These are phyloP conservation scores for Conopomorpha cramerella DNA, from an alignment of 1,140 invertebrate genomes.

Conservation along the genomic window DNA sequence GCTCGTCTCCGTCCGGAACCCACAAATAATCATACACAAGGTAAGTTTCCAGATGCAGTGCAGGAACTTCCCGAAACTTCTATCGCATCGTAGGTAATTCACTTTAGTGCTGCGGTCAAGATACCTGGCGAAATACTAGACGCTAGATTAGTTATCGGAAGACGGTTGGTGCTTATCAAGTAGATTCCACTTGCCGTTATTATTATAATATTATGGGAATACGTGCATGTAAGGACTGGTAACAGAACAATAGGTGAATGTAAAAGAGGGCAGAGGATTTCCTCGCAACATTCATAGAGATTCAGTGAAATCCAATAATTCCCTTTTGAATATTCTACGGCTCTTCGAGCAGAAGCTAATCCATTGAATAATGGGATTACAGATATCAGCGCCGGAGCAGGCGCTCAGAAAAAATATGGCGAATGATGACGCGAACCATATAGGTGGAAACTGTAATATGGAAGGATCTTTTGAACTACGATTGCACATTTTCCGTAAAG, in stretches of 20 bases:
- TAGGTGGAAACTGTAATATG: too few relatives aligned
- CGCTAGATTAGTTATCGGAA: too few relatives aligned
- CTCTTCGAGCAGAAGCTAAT: constrained; percentile 53
- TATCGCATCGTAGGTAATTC: constrained; percentile 28
- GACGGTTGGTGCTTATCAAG: too few relatives aligned
- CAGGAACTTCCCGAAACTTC: constrained; percentile 28
- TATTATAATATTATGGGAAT: too few relatives aligned
- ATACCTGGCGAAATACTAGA: too few relatives aligned
- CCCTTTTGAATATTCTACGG: constrained; percentile 53
- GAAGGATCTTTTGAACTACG: too few relatives aligned
- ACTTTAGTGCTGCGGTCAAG: constrained; percentile 24
- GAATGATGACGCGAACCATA: too few relatives aligned
- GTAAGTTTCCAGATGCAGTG: constrained; percentile 17
- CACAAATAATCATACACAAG: constrained; percentile 47
- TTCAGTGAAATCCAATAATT: constrained; percentile 48
- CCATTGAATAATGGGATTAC: constrained; percentile 53
- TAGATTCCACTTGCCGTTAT: too few relatives aligned
- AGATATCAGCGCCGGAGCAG: constrained; percentile 50
- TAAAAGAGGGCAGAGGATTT: constrained; percentile 10
- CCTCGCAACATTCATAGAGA: constrained; percentile 21
- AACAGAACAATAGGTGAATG: constrained; percentile 13
- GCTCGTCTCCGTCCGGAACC: too few relatives aligned
- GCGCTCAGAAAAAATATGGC: constrained; percentile 43
- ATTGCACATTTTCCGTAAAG: too few relatives aligned
- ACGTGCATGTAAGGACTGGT: constrained; percentile 7